A percentile compares a stretch with the other conserved stretches of the same genome.
phyloP scores from a whole-genome alignment of 1,140 invertebrate species.

The Aphis craccivora region DNA sequence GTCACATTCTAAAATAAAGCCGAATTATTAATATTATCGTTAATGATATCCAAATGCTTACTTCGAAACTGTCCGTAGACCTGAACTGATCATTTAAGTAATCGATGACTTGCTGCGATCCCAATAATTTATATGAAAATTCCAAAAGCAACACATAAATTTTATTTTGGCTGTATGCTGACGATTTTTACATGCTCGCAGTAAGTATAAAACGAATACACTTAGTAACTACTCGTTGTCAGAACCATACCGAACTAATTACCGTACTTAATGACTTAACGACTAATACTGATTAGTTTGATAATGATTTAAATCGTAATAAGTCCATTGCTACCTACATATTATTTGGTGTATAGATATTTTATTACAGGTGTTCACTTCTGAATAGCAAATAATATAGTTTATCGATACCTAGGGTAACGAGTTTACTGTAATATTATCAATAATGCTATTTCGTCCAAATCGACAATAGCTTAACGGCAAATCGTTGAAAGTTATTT shows the following conservation, averaged over 20 bases:
- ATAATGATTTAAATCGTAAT: slow-evolving; percentile 24
- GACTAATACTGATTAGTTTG: slow-evolving; percentile 21
- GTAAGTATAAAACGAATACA: neutral
- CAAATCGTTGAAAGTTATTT: neutral
- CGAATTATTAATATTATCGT: neutral
- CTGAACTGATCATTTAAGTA: slow-evolving; percentile 24
- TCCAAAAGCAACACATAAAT: neutral
- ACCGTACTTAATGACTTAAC: slow-evolving; percentile 29
- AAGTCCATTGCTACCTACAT: neutral
- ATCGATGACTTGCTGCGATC: neutral
- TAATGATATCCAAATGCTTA: neutral
- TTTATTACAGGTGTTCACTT: slow-evolving; percentile 6
- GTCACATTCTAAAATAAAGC: neutral
- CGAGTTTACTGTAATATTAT: neutral
- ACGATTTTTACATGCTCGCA: neutral
- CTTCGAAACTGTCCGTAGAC: neutral
- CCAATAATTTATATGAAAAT: neutral
- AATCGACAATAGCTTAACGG: neutral
- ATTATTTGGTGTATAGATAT: neutral
- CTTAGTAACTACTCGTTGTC: neutral
- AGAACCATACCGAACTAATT: slow-evolving; percentile 7
- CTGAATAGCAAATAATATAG: neutral
- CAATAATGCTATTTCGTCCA: neutral
- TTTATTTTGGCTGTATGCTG: neutral
- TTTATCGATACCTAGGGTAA: slow-evolving; percentile 21